Conservation (phyloP, 2,888 invertebrate species). For the Hypomecis atomaria region DNA sequence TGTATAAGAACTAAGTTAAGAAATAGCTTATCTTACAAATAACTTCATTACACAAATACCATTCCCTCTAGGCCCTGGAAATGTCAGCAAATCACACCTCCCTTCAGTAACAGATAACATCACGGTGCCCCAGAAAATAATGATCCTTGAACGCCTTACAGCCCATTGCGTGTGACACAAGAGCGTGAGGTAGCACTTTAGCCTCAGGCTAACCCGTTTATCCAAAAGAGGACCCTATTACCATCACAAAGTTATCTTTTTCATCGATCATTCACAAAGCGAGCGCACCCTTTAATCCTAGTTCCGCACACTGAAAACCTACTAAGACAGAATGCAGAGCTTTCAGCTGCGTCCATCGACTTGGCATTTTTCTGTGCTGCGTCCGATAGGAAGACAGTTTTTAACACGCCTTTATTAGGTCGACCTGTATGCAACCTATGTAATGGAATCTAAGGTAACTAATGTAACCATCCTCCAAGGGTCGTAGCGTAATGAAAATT, state of each 20-base stretch:
- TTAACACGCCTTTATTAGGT: too few relatives aligned
- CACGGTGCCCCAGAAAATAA: constrained; percentile 31
- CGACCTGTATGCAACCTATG: too few relatives aligned
- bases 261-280: constrained; percentile 78
- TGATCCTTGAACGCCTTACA: constrained; percentile 32
- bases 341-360: neutral
- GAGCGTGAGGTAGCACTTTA: constrained; percentile 60
- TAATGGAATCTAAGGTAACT: too few relatives aligned
- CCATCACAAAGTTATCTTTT: constrained; percentile 72
- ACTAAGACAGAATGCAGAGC: constrained; percentile 7
- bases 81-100: constrained; percentile 10
- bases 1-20: too few relatives aligned
- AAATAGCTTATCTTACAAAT: neutral
- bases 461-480: too few relatives aligned
- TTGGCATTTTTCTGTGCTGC: too few relatives aligned
- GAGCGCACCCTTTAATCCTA: constrained; percentile 25
- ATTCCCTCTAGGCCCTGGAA: constrained; percentile 3
- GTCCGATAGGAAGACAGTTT: too few relatives aligned
- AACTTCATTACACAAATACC: neutral
- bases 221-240: constrained; percentile 60
- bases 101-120: constrained; percentile 33
- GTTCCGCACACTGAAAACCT: constrained; percentile 18
- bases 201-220: constrained; percentile 77
- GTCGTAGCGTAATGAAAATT: too few relatives aligned
- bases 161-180: constrained; percentile 48